phyloP scores from a whole-genome alignment of 1,140 invertebrate genomes.

The Nylanderia fulva region DNA sequence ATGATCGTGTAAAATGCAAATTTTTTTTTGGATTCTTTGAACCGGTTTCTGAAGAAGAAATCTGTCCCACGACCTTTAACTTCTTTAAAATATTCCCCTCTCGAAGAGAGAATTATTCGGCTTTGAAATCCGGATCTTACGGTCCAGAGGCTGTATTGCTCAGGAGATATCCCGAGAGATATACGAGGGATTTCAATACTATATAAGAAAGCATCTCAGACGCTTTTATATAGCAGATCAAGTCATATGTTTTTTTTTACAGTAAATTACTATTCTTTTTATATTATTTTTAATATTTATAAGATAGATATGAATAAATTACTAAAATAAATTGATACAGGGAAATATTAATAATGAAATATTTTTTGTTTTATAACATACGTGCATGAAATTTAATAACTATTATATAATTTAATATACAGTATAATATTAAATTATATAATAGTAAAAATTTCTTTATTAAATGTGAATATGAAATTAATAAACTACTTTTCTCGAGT shows the following conservation, averaged over 20 bases:
- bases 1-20: background rate
- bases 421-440: background rate
- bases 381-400: background rate
- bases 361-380: background rate
- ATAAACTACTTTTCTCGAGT: background rate
- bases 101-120: conserved; percentile 62
- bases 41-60: conserved; percentile 67
- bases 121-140: conserved; percentile 73
- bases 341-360: background rate
- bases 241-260: background rate
- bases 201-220: conserved; percentile 28
- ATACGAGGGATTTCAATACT: conserved; percentile 66
- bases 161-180: conserved; percentile 40
- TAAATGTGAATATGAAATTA: background rate
- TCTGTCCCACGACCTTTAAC: conserved; percentile 69
- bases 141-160: conserved; percentile 67
- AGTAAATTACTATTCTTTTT: background rate
- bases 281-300: background rate
- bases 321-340: background rate
- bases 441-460: background rate
- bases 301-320: background rate
- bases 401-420: too few relatives aligned
- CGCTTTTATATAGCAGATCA: conserved; percentile 11
- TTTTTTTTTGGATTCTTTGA: conserved; percentile 16
- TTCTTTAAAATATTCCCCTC: conserved; percentile 61